These are phyloP conservation scores for Plutella xylostella DNA, from an alignment of 2,888 invertebrate genomes.

Conservation along the genomic window DNA sequence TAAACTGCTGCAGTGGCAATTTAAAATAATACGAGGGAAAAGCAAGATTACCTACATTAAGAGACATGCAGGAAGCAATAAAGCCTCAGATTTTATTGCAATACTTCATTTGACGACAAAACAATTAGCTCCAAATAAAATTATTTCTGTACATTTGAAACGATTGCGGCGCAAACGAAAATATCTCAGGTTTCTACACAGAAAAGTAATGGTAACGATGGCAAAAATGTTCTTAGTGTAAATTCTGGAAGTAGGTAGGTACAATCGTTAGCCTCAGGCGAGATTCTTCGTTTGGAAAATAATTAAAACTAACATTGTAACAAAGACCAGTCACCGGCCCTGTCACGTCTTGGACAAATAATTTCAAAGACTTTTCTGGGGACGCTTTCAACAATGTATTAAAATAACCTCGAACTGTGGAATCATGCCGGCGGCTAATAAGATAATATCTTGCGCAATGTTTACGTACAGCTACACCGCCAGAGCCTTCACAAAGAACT, in stretches of 20 bases:
- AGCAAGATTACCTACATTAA: no score
- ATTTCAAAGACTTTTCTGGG: slow-evolving; percentile 21
- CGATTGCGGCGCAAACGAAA: neutral
- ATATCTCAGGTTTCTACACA: neutral
- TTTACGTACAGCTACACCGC: slow-evolving; percentile 23
- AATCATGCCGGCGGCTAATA: slow-evolving; percentile 22
- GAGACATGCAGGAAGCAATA: no score
- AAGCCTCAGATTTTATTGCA: neutral
- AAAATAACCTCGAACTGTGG: slow-evolving; percentile 24
- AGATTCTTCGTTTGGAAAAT: slow-evolving; percentile 15
- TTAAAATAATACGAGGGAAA: slow-evolving; percentile 12
- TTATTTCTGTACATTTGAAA: neutral
- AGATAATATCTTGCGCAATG: slow-evolving; percentile 36
- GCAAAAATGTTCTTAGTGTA: no score
- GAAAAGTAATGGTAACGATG: no score
- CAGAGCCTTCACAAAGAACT: no score
- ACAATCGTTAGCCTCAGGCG: no score
- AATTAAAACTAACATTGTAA: slow-evolving; percentile 39
- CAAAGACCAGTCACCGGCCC: slow-evolving; percentile 20
- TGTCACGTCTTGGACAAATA: slow-evolving; percentile 23
- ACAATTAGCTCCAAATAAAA: neutral
- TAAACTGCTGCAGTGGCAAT: slow-evolving; percentile 14
- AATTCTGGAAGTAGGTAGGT: no score
- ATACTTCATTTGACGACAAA: neutral
- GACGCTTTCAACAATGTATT: slow-evolving; percentile 32